Conservation (phyloP, 2,113 vertebrate genomes). For the Hemichromis elongatus region DNA sequence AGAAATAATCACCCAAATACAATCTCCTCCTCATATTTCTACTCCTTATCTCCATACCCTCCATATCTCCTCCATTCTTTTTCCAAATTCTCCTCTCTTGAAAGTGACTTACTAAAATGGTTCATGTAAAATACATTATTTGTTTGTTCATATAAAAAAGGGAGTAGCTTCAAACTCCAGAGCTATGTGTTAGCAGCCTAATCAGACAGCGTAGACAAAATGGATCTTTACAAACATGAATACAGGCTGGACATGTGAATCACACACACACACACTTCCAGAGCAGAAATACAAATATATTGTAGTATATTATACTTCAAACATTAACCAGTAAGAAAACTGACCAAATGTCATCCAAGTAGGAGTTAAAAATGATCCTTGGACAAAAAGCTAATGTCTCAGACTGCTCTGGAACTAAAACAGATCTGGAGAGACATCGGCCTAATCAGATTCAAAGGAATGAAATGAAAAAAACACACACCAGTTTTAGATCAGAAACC, state of each 20-base stretch:
- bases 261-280: not conserved
- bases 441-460: not conserved
- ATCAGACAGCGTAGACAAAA: not conserved
- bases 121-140: fast-evolving
- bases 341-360: not conserved
- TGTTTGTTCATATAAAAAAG: not conserved
- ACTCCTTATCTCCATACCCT: not conserved
- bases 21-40: not conserved
- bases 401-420: not conserved
- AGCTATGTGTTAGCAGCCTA: not conserved
- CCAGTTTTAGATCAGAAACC: not conserved
- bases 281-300: not conserved
- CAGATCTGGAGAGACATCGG: not conserved
- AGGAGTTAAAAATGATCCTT: not conserved
- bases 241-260: not conserved
- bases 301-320: not conserved
- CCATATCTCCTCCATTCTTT: not conserved
- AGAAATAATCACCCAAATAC: not conserved
- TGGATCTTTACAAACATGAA: not conserved
- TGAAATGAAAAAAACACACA: not conserved
- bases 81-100: not conserved
- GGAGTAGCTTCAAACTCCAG: not conserved
- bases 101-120: not conserved
- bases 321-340: not conserved
- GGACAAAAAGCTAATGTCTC: not conserved